A percentile compares a stretch with the other conserved stretches of the same genome.
Evolutionary conservation across 2,797 vertebrate species (phyloP).

Genomic region (Atherinosoma microstoma): DNA sequence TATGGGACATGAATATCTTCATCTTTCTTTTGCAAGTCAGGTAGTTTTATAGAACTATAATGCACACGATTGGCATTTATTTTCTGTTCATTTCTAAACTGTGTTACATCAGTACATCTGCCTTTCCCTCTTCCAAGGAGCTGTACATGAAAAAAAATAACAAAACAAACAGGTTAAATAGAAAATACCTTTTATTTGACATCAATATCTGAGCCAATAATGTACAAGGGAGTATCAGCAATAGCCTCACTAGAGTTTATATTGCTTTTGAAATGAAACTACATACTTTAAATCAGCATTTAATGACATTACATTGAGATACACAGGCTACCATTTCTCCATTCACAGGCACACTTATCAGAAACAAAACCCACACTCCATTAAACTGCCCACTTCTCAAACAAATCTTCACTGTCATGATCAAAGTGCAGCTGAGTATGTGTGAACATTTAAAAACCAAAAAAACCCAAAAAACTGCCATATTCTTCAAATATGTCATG

Average conservation of each 20-base stretch:
- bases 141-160: neutral
- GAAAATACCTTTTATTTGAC: conserved; percentile 82
- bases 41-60: neutral
- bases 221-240: conserved; percentile 67
- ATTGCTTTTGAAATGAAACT: conserved; percentile 70
- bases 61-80: neutral
- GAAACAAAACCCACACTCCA: conserved; percentile 44
- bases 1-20: too few species aligned
- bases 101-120: neutral
- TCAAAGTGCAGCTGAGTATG: conserved; percentile 19
- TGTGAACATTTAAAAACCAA: conserved; percentile 20
- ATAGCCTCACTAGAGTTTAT: conserved; percentile 45
- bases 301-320: conserved; percentile 43
- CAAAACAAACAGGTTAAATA: conserved; percentile 65
- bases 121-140: neutral
- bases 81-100: neutral
- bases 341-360: conserved; percentile 62
- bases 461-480: conserved; percentile 17
- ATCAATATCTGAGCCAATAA: conserved; percentile 74
- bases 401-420: conserved; percentile 29
- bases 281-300: conserved; percentile 47
- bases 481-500: conserved; percentile 24
- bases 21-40: neutral
- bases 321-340: conserved; percentile 48
- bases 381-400: conserved; percentile 25